Base-by-base conservation (phyloP, 2,797 vertebrate species). In the Nannoperca australis region DNA sequence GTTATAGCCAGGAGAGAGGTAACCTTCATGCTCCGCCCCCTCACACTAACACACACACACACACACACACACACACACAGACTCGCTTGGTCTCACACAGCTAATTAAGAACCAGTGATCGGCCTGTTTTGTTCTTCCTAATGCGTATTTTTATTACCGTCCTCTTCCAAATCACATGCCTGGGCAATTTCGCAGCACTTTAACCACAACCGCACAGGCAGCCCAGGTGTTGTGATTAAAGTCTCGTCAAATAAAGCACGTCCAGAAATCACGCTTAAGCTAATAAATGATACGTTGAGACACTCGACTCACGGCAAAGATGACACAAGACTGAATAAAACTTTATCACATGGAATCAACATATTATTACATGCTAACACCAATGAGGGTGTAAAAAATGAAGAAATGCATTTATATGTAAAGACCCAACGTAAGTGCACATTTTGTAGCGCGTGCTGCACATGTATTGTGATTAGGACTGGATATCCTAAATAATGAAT, bases 61-160 rank as follows among this genome's bases (percentile, higher is more conserved):
- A 50, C 64, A 60, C 58, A 49, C 63, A 44, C 27, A 69, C 51
- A 30, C 34, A 27, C 45, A 38, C 18, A 4, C 47, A 42, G 20
- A 71, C 44, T 66, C 58, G 13, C 64, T 42, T 7, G 8, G 49
- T 47, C 44, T 74, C 80, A 56, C 79, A 75, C 60, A 68, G 47
- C 75, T 86, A 75, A 90, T 90, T 85, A 89, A 83, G 69, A 72
- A 70, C 34, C 70, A 71, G 65, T 42, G 79, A 86, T 83, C 24
- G 15, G 64, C 45, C 77, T 63, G 65, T 87, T 88, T 79, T 84
- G 70, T 89, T 86, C 73, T 58, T 34, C 38, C 75, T 89, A 87
- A 85, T 82, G 79, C 4, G 9, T 55, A 55, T 76, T 86, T 91
- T 90, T 87, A 87, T 85, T 78, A 72, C 74, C 3, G 6, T 68